Percentiles rank a stretch among this genome's conserved stretches.
Conservation (phyloP, 2,113 vertebrate species). For the Scolopax mira region DNA sequence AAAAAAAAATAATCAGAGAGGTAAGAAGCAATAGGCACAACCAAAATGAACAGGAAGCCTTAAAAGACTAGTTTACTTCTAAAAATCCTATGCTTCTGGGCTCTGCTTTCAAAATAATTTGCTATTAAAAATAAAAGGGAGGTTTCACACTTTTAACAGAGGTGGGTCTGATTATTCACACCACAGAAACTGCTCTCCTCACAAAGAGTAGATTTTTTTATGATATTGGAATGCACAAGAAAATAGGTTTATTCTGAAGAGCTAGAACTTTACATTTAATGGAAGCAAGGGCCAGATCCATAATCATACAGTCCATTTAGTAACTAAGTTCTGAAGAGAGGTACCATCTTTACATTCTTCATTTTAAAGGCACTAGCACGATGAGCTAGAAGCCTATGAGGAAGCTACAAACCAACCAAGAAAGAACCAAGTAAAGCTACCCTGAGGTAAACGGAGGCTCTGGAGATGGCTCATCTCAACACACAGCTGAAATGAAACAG, state of each 20-base stretch:
- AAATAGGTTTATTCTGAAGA: neutral
- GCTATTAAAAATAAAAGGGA: constrained; percentile 1
- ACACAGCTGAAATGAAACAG: neutral
- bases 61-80: neutral
- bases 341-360: neutral
- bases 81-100: neutral
- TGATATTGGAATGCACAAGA: neutral
- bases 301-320: neutral
- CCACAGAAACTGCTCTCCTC: neutral
- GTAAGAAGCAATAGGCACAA: neutral
- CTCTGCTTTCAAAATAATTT: neutral
- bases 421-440: neutral
- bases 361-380: neutral
- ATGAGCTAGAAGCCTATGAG: neutral
- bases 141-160: neutral
- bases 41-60: constrained; percentile 25
- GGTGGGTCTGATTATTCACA: neutral
- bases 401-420: neutral
- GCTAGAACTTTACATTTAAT: neutral
- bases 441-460: neutral
- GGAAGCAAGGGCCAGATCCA: neutral
- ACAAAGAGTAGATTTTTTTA: neutral
- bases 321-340: neutral
- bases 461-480: neutral
- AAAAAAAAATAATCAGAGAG: neutral